These are phyloP conservation scores for Sander lucioperca DNA, from an alignment of 2,113 vertebrate species.

Conservation along the genomic window DNA sequence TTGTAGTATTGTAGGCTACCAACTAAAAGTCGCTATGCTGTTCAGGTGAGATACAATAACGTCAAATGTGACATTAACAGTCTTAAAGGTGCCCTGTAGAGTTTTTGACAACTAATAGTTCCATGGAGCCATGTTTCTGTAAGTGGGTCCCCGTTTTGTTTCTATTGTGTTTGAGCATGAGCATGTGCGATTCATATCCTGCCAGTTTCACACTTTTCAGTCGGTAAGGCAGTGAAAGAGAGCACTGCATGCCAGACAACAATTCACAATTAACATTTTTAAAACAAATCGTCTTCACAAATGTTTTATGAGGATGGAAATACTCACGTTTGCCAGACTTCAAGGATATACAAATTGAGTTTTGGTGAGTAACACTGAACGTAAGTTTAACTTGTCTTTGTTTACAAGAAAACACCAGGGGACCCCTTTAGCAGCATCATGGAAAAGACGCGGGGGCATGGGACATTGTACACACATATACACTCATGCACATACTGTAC, in stretches of 20 bases:
- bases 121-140: not conserved
- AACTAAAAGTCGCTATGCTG: not conserved
- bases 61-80: not conserved
- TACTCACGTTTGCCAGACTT: not conserved
- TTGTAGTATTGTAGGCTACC: no score
- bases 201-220: no score
- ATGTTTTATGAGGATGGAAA: not conserved
- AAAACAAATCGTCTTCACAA: not conserved
- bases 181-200: no score
- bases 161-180: not conserved
- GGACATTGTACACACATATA: not conserved
- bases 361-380: not conserved
- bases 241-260: not conserved
- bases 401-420: conserved; percentile 1
- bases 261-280: not conserved
- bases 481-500: not conserved
- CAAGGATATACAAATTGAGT: not conserved
- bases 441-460: not conserved
- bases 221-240: no score
- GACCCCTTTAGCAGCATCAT: conserved; percentile 9
- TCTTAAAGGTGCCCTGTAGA: not conserved
- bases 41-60: not conserved
- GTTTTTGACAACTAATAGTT: not conserved
- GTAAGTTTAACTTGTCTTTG: not conserved
- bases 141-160: not conserved